phyloP scores from a whole-genome alignment of 2,888 invertebrate genomes.

The Melanchra persicariae region DNA sequence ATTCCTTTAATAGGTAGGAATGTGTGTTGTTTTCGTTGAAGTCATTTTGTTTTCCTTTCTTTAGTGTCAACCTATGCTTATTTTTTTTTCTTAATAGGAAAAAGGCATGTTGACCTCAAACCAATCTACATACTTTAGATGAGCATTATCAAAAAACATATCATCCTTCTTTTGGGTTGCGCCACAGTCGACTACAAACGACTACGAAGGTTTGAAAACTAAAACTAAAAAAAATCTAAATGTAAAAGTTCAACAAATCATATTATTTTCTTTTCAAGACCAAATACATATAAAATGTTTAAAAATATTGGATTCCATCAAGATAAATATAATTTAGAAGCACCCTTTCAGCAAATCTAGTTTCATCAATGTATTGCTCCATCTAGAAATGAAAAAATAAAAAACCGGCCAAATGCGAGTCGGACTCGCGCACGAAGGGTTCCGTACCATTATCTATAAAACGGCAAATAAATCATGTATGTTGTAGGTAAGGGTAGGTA shows the following conservation, averaged over 20 bases:
- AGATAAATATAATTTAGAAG: not conserved
- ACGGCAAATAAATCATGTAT: too few relatives aligned
- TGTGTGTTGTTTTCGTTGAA: not conserved
- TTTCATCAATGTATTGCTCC: conserved; percentile 7
- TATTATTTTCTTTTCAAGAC: not conserved
- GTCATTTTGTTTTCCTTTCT: not conserved
- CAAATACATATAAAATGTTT: not conserved
- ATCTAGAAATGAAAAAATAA: too few relatives aligned
- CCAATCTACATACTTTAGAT: not conserved
- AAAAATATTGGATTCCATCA: conserved; percentile 10
- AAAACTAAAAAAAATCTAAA: too few relatives aligned
- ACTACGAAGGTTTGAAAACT: not conserved
- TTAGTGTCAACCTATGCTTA: not conserved
- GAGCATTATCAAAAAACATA: not conserved
- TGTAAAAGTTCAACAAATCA: not conserved
- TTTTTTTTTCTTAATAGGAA: not conserved
- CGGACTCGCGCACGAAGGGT: too few relatives aligned
- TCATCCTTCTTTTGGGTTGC: not conserved
- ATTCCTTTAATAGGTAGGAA: not conserved
- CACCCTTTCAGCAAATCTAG: not conserved
- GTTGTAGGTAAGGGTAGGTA: too few relatives aligned
- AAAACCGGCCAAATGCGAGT: too few relatives aligned
- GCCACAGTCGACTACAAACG: not conserved
- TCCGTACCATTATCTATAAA: too few relatives aligned
- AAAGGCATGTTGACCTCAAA: not conserved